phyloP scores from a whole-genome alignment of 2,797 vertebrate species.

The Rhodeus uyekii region DNA sequence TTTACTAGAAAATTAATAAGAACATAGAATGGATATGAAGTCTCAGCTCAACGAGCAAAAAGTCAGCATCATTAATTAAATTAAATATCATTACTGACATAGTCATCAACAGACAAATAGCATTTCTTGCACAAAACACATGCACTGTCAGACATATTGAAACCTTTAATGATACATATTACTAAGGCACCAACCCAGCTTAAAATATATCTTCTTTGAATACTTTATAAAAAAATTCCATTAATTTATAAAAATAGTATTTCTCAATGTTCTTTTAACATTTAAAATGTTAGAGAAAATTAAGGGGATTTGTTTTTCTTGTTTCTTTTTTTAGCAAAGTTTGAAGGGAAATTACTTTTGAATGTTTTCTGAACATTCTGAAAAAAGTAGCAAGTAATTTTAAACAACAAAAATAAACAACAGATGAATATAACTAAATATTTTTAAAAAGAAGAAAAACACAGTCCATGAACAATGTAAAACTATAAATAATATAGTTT shows the following conservation, averaged over 20 bases:
- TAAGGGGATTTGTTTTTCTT: no score
- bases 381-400: background rate
- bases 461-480: no score
- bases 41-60: background rate
- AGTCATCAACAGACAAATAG: background rate
- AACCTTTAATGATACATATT: background rate
- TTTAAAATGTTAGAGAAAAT: no score
- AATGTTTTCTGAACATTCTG: background rate
- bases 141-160: background rate
- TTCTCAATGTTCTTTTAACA: no score
- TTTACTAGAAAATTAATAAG: slow-evolving; percentile 21
- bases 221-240: no score
- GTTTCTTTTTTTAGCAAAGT: no score
- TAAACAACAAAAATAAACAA: background rate
- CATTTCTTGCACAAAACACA: background rate
- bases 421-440: background rate
- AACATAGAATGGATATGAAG: background rate
- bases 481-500: no score
- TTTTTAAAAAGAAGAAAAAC: background rate
- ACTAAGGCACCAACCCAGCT: no score
- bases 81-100: background rate
- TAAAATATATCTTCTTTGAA: no score
- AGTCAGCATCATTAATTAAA: background rate
- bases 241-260: no score
- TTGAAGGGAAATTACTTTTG: background rate